Base-by-base conservation (phyloP, 2,888 invertebrate genomes). In the Nebria salina region DNA sequence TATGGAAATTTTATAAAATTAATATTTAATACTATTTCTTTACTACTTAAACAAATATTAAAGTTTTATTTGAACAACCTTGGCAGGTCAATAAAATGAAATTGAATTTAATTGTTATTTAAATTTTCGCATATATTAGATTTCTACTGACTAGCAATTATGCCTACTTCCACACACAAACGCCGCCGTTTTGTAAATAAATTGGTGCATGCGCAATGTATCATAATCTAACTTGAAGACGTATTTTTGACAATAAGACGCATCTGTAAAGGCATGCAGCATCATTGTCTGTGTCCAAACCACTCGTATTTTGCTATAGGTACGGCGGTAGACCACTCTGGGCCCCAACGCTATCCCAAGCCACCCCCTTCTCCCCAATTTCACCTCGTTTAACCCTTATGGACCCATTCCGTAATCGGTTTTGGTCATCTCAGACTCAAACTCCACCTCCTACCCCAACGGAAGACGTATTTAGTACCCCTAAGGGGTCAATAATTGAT, bases 281-380 rank as follows among this genome's bases (percentile, higher is more conserved):
- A 54, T 54, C 54, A 54, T 54, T 54, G 54, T 54, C 54, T 54
- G 54, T 54, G 11, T 54, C 54, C 54, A 54, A 54, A 54, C 54
- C 54, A 54, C 54, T 54, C 54, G 64, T 81, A 20, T 81, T 87
- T 89, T 89, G 89, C 89, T 90, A 86, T 90, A 92, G 92, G 92
- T 91, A 90, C 86, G 91, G 91, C 85, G 91, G 91, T 86, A 92
- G 91, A 91, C 91, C 92, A 86, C 90, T 91, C 86, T 90, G 91
- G 91, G 90, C 89, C 83, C 90, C 90, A 83, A 89, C 89, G 82
- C 87, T 89, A 83, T 84, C 83, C 75, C 82, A 84, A 80, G 81
- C 83, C 83, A 85, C 84, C 83, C 82, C 84, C 72, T 82, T 82
- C 66, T 85, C 87, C 77, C 85, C 87, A 41, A 78, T 83, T 68